A percentile compares a stretch with the other conserved stretches of the same genome.
Evolutionary conservation across 2,113 vertebrate species (phyloP).

Genomic region (Ceyx cyanopectus): DNA sequence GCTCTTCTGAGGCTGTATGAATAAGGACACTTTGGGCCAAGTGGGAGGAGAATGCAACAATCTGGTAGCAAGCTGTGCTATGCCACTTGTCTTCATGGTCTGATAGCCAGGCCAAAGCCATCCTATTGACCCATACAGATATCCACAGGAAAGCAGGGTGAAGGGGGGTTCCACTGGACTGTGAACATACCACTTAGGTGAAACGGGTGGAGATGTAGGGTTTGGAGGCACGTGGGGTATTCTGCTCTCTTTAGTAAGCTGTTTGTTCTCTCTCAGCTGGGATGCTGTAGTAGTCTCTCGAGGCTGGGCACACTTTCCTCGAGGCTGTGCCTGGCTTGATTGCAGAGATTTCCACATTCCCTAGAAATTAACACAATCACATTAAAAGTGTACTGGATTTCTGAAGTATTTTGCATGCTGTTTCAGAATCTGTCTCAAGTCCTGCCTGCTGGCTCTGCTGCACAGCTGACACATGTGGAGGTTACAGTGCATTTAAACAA

Average conservation of each 20-base stretch:
- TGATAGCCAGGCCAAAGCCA: neutral
- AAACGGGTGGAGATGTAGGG: slow-evolving; percentile 64
- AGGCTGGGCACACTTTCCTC: slow-evolving; percentile 69
- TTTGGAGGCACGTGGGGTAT: slow-evolving; percentile 63
- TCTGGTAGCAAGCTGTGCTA: neutral
- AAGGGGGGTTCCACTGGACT: rapidly evolving
- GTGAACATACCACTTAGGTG: slow-evolving; percentile 75
- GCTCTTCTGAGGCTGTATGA: neutral
- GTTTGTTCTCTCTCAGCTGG: slow-evolving; percentile 81
- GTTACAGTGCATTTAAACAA: too few relatives aligned
- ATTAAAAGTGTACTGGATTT: neutral
- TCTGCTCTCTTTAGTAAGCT: slow-evolving; percentile 66
- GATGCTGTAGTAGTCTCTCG: slow-evolving; percentile 85
- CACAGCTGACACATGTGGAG: too few relatives aligned
- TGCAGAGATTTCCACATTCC: slow-evolving; percentile 3
- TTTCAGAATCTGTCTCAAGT: too few relatives aligned
- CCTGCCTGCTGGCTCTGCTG: too few relatives aligned
- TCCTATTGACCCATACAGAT: neutral
- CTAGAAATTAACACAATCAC: slow-evolving; percentile 32
- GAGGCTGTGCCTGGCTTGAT: neutral
- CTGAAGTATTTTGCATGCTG: neutral
- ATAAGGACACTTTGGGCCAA: neutral
- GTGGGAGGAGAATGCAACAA: neutral
- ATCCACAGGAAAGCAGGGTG: neutral
- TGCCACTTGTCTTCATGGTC: neutral